phyloP scores from a whole-genome alignment of 2,797 vertebrate genomes.

The Sebastes kiyomatsui region DNA sequence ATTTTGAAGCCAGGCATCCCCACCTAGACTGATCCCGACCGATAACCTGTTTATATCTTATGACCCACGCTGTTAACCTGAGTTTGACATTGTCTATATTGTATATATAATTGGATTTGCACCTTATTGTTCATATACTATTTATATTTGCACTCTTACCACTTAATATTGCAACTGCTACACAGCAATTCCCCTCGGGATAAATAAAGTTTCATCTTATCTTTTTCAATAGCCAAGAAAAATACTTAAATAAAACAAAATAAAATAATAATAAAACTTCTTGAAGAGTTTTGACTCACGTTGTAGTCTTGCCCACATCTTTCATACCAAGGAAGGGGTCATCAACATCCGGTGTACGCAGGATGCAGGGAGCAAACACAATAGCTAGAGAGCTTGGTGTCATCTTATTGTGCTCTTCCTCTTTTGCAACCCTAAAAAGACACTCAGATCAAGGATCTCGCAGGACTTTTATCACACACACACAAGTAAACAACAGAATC shows the following conservation, averaged over 20 bases:
- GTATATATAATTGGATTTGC: neutral
- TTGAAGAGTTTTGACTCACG: constrained; percentile 80
- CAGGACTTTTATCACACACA: neutral
- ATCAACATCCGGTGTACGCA: constrained; percentile 88
- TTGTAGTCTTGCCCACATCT: constrained; percentile 93
- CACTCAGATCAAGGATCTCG: constrained; percentile 4
- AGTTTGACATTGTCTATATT: neutral
- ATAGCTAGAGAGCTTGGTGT: constrained; percentile 91
- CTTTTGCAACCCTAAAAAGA: constrained; percentile 88
- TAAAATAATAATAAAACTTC: neutral
- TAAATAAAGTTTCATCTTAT: neutral
- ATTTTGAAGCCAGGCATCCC: neutral
- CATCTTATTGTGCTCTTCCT: constrained; percentile 95
- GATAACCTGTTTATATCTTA: neutral
- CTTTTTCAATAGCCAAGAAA: neutral
- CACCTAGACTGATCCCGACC: neutral
- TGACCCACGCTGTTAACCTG: neutral
- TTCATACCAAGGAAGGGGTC: constrained; percentile 95
- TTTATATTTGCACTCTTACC: neutral
- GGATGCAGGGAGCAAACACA: constrained; percentile 94
- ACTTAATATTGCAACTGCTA: neutral
- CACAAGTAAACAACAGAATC: neutral
- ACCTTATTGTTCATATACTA: neutral
- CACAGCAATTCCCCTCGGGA: neutral
- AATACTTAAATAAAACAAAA: neutral